These are phyloP conservation scores for Calliopum simillimum DNA, from an alignment of 2,888 invertebrate genomes.

Conservation along the genomic window DNA sequence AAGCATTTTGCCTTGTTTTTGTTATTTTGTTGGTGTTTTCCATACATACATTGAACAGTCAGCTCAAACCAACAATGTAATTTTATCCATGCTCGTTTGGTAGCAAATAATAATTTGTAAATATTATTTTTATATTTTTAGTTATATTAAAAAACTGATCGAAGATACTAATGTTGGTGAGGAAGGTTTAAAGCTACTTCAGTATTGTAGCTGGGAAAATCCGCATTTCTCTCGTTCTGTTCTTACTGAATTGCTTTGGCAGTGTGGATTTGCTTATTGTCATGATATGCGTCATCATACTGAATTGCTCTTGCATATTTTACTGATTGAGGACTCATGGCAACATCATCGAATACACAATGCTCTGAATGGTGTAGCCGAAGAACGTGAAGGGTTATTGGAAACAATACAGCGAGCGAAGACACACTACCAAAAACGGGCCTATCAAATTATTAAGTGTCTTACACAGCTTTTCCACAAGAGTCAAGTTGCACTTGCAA, in stretches of 20 bases:
- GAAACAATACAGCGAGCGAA: conserved; percentile 94
- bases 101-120: too few species aligned
- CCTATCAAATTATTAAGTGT: conserved; percentile 97
- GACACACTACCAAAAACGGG: conserved; percentile 95
- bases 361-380: conserved; percentile 87
- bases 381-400: conserved; percentile 90
- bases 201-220: conserved; percentile 98
- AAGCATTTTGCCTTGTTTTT: too few species aligned
- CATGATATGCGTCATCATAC: conserved; percentile 94
- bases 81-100: too few species aligned
- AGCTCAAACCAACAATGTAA: too few species aligned
- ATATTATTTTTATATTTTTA: conserved; percentile 55
- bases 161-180: conserved; percentile 94
- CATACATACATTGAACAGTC: too few species aligned
- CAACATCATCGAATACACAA: conserved; percentile 94
- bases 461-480: conserved; percentile 90
- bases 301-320: conserved; percentile 86
- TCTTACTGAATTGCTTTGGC: conserved; percentile 91
- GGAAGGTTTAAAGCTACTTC: conserved; percentile 88
- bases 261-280: conserved; percentile 88
- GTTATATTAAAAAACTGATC: conserved; percentile 93
- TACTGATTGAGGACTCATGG: conserved; percentile 95
- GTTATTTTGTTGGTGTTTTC: too few species aligned
- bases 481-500: conserved; percentile 82
- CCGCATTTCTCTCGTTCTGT: conserved; percentile 91